Percentiles rank a stretch among this genome's conserved stretches.
Evolutionary conservation across 2,797 vertebrate species (phyloP).

Genomic region (Dryobates pubescens): DNA sequence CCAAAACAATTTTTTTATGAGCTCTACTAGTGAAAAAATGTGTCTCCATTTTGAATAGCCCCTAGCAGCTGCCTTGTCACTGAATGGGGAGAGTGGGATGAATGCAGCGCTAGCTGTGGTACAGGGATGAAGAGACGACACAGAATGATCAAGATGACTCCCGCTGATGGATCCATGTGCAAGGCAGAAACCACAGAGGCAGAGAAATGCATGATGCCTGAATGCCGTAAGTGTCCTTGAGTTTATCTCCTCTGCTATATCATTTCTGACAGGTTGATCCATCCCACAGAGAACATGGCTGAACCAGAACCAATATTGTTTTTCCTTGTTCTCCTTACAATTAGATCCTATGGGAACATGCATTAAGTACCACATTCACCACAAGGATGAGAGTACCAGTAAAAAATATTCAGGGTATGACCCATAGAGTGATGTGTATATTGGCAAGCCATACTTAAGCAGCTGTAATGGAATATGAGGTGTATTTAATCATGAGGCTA

Average conservation of each 20-base stretch:
- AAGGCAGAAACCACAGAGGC: conserved; percentile 90
- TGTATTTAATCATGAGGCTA: neutral
- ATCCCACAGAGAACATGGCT: neutral
- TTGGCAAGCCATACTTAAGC: neutral
- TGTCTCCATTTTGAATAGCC: conserved; percentile 73
- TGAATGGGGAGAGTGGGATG: conserved; percentile 97
- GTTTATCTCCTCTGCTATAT: neutral
- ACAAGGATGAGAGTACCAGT: neutral
- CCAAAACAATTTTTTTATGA: neutral
- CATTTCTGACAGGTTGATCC: neutral
- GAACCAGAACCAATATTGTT: neutral
- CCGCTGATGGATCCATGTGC: conserved; percentile 93
- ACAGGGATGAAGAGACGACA: conserved; percentile 92
- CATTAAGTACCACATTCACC: too few species aligned
- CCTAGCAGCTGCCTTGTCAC: conserved; percentile 96
- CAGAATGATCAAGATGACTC: conserved; percentile 95
- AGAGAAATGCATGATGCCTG: conserved; percentile 99
- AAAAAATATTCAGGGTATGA: neutral
- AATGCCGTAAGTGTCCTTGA: conserved; percentile 89
- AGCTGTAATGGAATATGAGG: neutral
- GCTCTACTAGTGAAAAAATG: neutral
- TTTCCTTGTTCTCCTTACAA: neutral
- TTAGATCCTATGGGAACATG: neutral
- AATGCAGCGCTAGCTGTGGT: conserved; percentile 96
- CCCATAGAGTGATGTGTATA: neutral